These are phyloP conservation scores for Pedionomus torquatus DNA, from an alignment of 2,113 vertebrate species.

Conservation along the genomic window DNA sequence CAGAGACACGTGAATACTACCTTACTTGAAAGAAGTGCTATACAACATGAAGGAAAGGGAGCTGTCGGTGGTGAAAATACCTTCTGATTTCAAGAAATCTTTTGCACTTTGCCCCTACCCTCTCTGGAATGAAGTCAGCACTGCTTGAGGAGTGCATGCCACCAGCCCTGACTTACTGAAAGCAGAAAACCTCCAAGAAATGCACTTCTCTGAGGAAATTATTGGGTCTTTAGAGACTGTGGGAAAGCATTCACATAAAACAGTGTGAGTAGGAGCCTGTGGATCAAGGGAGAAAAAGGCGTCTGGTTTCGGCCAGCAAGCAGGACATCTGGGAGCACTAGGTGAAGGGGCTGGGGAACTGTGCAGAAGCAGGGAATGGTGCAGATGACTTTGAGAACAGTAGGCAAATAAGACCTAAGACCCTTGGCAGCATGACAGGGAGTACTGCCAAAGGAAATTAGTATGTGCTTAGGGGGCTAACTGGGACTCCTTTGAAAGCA, in stretches of 20 bases:
- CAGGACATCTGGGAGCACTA: not conserved
- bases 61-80: not conserved
- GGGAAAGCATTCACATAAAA: not conserved
- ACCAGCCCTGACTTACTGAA: not conserved
- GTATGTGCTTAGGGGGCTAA: not conserved
- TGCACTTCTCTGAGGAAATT: not conserved
- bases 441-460: not conserved
- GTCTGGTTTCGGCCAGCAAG: not conserved
- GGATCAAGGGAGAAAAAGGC: not conserved
- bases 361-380: not conserved
- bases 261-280: not conserved
- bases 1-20: not conserved
- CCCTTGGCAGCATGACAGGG: rapidly evolving
- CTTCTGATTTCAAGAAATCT: not conserved
- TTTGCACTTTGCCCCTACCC: slow-evolving; percentile 27
- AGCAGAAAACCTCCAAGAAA: not conserved
- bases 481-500: not conserved
- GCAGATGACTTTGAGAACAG: not conserved
- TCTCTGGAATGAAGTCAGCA: not conserved
- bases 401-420: not conserved
- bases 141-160: rapidly evolving
- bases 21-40: not conserved
- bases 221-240: not conserved
- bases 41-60: not conserved
- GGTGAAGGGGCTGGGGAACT: not conserved